phyloP scores from a whole-genome alignment of 2,113 vertebrate species.

The Lipotes vexillifer region DNA sequence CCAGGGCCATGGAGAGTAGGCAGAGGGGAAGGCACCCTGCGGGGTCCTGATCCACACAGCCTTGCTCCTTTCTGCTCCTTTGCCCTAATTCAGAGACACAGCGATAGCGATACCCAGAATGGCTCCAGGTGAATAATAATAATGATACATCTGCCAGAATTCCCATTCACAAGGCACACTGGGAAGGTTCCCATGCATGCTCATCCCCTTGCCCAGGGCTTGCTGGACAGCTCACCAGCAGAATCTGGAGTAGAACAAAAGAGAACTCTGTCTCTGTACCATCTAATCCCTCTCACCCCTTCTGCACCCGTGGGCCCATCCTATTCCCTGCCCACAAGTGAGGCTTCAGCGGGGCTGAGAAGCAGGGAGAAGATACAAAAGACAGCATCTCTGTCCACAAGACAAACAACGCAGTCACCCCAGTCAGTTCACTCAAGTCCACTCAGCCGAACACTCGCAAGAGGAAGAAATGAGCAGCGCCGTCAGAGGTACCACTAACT shows the following conservation, averaged over 20 bases:
- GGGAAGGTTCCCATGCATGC: not conserved
- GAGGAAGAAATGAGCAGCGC: not conserved
- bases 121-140: not conserved
- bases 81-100: not conserved
- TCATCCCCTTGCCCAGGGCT: not conserved
- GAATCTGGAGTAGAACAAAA: not conserved
- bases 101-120: not conserved
- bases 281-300: rapidly evolving
- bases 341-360: not conserved
- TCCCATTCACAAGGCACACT: not conserved
- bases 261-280: not conserved
- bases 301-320: not conserved
- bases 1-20: not conserved
- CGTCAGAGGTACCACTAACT: rapidly evolving
- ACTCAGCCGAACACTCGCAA: rapidly evolving
- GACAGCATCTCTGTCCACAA: not conserved
- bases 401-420: not conserved
- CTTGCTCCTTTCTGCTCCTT: not conserved
- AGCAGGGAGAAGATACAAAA: not conserved
- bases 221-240: not conserved
- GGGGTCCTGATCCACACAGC: not conserved
- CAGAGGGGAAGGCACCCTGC: too few species aligned
- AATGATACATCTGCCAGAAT: not conserved
- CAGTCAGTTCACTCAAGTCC: not conserved
- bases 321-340: rapidly evolving